Percentiles rank a stretch among this genome's conserved stretches.
These are phyloP conservation scores for Chloropsis cyanopogon DNA, from an alignment of 2,113 vertebrate species.

Conservation along the genomic window DNA sequence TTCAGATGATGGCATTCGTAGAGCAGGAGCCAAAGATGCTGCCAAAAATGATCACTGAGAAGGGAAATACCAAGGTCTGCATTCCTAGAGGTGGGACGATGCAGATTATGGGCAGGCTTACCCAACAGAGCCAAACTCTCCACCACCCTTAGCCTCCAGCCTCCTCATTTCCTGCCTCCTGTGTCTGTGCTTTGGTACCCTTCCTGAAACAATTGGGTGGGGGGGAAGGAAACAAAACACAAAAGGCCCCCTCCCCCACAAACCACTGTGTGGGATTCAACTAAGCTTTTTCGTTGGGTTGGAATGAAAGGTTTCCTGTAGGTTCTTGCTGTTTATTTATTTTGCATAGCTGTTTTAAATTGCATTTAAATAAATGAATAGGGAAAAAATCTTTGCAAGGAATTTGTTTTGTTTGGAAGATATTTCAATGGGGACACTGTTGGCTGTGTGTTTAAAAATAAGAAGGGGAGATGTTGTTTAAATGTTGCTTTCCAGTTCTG, in stretches of 20 bases:
- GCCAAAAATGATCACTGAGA: not conserved
- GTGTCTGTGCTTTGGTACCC: not conserved
- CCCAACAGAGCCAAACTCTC: not conserved
- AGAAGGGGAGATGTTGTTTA: not conserved
- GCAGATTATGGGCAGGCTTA: not conserved
- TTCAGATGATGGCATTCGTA: not conserved
- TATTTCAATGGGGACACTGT: not conserved
- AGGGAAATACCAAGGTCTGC: not conserved
- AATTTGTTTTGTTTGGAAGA: conserved; percentile 18
- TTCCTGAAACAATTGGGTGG: not conserved
- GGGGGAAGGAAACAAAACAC: not conserved
- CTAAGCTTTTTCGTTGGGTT: not conserved
- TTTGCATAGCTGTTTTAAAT: conserved; percentile 6
- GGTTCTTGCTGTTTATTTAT: not conserved
- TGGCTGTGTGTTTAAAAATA: not conserved
- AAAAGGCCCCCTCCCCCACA: not conserved
- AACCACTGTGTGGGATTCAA: not conserved
- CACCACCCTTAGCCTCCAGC: not conserved
- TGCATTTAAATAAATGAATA: not conserved
- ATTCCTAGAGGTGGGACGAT: rapidly evolving
- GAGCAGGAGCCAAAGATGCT: not conserved
- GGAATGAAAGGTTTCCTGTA: not conserved
- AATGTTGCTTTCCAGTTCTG: not conserved
- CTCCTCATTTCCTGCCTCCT: not conserved
- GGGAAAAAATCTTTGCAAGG: not conserved